These are phyloP conservation scores for Falcunculus frontatus DNA, from an alignment of 2,113 vertebrate species.

Conservation along the genomic window DNA sequence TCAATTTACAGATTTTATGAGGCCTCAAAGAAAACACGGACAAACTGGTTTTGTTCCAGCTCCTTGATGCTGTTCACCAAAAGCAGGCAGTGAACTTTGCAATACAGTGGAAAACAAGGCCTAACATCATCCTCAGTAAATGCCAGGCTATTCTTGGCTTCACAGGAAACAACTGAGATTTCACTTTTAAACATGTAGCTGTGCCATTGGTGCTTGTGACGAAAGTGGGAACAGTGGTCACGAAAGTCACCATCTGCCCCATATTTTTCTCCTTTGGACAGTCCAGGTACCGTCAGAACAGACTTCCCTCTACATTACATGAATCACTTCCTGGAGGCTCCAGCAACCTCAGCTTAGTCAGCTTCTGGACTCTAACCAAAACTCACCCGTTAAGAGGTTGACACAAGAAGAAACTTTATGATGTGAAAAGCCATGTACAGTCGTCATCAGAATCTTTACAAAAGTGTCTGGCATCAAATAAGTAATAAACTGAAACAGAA, in stretches of 20 bases:
- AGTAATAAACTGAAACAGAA: background rate
- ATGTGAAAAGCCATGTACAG: background rate
- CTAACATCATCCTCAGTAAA: background rate
- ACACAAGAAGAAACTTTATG: background rate
- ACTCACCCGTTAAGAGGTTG: background rate
- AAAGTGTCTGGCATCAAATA: background rate
- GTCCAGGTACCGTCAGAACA: background rate
- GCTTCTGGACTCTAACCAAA: background rate
- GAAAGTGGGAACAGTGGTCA: background rate
- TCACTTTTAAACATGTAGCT: background rate
- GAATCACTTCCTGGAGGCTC: background rate
- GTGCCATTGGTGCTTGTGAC: background rate
- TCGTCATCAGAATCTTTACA: background rate
- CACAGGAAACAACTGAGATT: background rate
- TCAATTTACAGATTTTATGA: background rate
- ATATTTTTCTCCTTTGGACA: background rate
- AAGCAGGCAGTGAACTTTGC: background rate
- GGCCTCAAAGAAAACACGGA: background rate
- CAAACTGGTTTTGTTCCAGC: background rate
- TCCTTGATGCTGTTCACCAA: background rate
- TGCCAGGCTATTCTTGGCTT: background rate
- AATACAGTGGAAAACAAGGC: background rate
- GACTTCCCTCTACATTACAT: background rate
- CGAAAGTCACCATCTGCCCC: background rate
- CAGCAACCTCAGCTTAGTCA: background rate